phyloP scores from a whole-genome alignment of 2,888 invertebrate genomes.

The Agrilus cyanescens region DNA sequence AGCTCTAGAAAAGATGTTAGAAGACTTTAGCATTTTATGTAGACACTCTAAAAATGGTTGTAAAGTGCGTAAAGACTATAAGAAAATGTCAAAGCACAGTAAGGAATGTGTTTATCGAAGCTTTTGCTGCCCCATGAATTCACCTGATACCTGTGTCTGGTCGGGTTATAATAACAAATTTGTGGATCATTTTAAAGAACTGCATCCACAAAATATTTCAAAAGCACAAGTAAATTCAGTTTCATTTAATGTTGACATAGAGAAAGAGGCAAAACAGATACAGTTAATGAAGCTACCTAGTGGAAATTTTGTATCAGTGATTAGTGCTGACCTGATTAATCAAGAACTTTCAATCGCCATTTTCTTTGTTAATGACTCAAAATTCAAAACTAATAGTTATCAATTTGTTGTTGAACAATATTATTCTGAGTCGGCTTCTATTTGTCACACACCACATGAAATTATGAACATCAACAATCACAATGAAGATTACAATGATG shows the following conservation, averaged over 20 bases:
- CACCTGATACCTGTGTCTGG: constrained; percentile 19
- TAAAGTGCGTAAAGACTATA: constrained; percentile 15
- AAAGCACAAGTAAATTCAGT: constrained; percentile 21
- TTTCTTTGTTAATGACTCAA: no score
- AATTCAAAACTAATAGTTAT: no score
- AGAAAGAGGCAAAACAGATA: constrained; percentile 16
- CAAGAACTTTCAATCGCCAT: no score
- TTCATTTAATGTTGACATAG: constrained; percentile 22
- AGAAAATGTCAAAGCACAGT: constrained; percentile 18
- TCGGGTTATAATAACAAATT: constrained; percentile 21
- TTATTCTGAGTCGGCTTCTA: no score
- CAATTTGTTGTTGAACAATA: no score
- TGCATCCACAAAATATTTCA: constrained; percentile 23
- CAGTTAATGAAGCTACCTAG: constrained; percentile 23
- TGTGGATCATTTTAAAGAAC: constrained; percentile 22
- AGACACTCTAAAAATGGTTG: constrained; percentile 22
- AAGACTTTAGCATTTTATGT: constrained; percentile 21
- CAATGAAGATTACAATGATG: constrained; percentile 8
- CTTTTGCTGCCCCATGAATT: constrained; percentile 18
- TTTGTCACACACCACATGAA: no score
- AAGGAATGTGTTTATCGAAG: constrained; percentile 19
- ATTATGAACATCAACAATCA: constrained; percentile 1
- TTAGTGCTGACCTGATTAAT: constrained; percentile 15
- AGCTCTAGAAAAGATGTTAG: constrained; percentile 20
- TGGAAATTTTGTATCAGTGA: constrained; percentile 22